phyloP scores from a whole-genome alignment of 2,797 vertebrate species.

The Phataginus tetradactyla region DNA sequence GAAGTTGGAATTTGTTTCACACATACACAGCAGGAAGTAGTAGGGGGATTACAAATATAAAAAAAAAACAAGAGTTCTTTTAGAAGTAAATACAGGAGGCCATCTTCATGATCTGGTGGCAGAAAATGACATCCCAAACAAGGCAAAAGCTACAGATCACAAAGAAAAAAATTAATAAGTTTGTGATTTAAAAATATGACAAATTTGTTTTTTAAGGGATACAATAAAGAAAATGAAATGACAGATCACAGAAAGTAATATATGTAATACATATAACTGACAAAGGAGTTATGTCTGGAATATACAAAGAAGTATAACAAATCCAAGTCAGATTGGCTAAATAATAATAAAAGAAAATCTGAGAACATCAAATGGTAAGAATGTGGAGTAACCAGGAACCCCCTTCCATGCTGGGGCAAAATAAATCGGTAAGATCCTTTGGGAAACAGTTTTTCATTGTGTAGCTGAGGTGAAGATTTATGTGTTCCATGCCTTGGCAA shows the following conservation, averaged over 20 bases:
- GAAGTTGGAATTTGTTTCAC: background rate
- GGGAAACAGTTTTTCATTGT: background rate
- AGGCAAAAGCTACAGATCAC: background rate
- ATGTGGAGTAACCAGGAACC: background rate
- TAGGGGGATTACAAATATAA: background rate
- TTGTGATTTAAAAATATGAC: slow-evolving; percentile 8
- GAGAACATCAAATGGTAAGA: background rate
- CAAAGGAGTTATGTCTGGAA: background rate
- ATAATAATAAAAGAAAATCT: background rate
- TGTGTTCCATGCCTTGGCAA: background rate
- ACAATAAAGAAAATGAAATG: background rate
- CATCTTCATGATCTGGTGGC: background rate
- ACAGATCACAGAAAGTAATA: background rate
- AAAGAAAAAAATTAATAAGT: background rate
- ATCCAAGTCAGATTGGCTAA: background rate
- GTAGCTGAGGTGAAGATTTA: background rate
- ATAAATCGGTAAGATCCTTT: background rate
- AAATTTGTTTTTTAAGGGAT: background rate
- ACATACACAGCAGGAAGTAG: background rate
- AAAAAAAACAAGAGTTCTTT: background rate
- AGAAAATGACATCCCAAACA: background rate
- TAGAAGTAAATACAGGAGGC: background rate
- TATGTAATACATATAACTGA: background rate
- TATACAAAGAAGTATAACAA: background rate
- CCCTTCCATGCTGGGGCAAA: background rate